Evolutionary conservation across 2,113 vertebrate genomes (phyloP).

Genomic region (Chaetura pelagica): DNA sequence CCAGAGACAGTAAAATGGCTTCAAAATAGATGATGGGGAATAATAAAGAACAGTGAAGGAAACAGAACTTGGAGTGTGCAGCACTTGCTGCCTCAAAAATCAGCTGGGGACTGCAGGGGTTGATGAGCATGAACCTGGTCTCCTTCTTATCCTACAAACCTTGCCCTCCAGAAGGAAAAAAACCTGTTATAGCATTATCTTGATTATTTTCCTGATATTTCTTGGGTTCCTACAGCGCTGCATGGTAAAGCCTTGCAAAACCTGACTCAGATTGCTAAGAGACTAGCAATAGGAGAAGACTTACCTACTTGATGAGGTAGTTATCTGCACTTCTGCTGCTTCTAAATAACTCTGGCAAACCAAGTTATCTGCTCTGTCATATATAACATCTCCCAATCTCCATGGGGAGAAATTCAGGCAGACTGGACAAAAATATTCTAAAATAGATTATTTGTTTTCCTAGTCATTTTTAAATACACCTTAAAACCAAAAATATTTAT

Average conservation of each 20-base stretch:
- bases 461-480: background rate
- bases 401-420: background rate
- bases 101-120: background rate
- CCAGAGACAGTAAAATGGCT: background rate
- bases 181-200: background rate
- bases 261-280: background rate
- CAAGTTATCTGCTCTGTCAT: background rate
- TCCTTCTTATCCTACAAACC: background rate
- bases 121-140: background rate
- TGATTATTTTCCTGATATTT: background rate
- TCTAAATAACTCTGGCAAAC: background rate
- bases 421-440: background rate
- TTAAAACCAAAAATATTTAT: background rate
- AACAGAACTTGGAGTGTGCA: too few relatives aligned
- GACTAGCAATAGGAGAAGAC: background rate
- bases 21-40: background rate
- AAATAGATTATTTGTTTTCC: background rate
- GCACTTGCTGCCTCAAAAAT: background rate
- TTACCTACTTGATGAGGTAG: background rate
- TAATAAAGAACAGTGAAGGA: background rate
- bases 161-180: background rate
- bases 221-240: background rate
- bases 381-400: background rate
- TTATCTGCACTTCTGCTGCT: background rate
- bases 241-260: background rate